These are phyloP conservation scores for Cryptus armator DNA, from an alignment of 2,888 invertebrate genomes.

Conservation along the genomic window DNA sequence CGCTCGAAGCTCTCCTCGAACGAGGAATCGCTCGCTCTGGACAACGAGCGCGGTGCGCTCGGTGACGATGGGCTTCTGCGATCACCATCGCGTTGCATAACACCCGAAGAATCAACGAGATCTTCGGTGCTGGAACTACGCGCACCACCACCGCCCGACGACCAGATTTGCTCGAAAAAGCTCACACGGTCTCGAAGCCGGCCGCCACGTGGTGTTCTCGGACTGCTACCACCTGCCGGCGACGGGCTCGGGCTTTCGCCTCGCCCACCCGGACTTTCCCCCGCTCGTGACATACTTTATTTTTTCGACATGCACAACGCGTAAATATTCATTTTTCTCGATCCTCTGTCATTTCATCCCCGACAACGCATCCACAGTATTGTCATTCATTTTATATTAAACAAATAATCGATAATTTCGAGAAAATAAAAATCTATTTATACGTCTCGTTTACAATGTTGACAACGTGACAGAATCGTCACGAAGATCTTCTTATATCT, in stretches of 20 bases:
- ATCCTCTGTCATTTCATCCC: neutral
- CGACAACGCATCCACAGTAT: neutral
- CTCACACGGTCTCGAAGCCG: slow-evolving; percentile 91
- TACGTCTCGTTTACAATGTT: neutral
- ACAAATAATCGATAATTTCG: neutral
- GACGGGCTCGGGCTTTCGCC: slow-evolving; percentile 69
- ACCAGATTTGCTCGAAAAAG: slow-evolving; percentile 93
- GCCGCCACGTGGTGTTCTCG: slow-evolving; percentile 82
- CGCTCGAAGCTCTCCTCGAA: slow-evolving; percentile 86
- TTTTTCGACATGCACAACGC: neutral
- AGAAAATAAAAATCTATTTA: neutral
- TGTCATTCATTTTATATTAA: neutral
- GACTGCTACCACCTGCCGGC: slow-evolving; percentile 76
- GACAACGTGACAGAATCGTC: neutral
- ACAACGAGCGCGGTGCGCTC: slow-evolving; percentile 81
- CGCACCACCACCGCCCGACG: slow-evolving; percentile 84
- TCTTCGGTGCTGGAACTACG: slow-evolving; percentile 80
- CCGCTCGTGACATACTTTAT: slow-evolving; percentile 69
- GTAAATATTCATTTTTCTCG: neutral
- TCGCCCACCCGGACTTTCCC: slow-evolving; percentile 72
- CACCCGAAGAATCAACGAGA: slow-evolving; percentile 79
- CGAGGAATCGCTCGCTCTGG: slow-evolving; percentile 82
- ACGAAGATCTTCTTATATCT: neutral
- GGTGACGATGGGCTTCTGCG: slow-evolving; percentile 79
- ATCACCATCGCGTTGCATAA: slow-evolving; percentile 73